Percentiles rank a stretch among this genome's conserved stretches.
phyloP scores from a whole-genome alignment of 1,140 invertebrate genomes.

The Drosophila watanabei region DNA sequence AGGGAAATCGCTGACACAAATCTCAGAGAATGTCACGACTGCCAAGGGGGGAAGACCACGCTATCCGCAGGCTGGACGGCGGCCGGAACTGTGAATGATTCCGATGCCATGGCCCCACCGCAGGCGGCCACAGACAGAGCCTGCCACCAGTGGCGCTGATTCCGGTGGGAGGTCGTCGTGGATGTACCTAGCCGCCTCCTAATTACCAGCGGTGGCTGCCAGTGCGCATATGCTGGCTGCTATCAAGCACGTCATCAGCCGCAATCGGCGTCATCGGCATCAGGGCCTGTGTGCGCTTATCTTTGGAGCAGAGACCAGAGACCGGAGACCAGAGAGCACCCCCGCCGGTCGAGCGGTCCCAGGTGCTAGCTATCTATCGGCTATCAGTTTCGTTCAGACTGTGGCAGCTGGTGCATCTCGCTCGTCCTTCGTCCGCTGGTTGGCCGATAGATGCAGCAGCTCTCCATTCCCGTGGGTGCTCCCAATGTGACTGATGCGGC shows the following conservation, averaged over 20 bases:
- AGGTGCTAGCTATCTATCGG: constrained; percentile 6
- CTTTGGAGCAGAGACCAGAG: constrained; percentile 17
- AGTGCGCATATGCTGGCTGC: constrained; percentile 59
- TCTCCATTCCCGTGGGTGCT: constrained; percentile 19
- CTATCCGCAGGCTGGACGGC: background rate
- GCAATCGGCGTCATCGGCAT: constrained; percentile 59
- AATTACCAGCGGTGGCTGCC: constrained; percentile 36
- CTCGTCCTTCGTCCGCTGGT: background rate
- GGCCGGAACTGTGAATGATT: background rate
- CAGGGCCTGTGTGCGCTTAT: constrained; percentile 14
- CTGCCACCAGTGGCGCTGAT: background rate
- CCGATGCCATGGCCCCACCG: background rate
- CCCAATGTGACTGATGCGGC: constrained; percentile 8
- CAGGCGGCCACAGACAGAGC: background rate
- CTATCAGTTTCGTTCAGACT: constrained; percentile 51
- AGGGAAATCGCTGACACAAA: background rate
- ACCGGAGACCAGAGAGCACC: background rate
- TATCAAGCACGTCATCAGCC: constrained; percentile 73
- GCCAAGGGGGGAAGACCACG: background rate
- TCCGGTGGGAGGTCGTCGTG: constrained; percentile 7
- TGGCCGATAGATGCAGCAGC: constrained; percentile 23
- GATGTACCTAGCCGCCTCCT: constrained; percentile 12
- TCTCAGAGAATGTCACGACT: background rate
- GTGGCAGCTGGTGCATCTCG: constrained; percentile 50
- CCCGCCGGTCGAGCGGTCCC: background rate